Evolutionary conservation across 2,113 vertebrate genomes (phyloP).

Genomic region (Stegostoma tigrinum): DNA sequence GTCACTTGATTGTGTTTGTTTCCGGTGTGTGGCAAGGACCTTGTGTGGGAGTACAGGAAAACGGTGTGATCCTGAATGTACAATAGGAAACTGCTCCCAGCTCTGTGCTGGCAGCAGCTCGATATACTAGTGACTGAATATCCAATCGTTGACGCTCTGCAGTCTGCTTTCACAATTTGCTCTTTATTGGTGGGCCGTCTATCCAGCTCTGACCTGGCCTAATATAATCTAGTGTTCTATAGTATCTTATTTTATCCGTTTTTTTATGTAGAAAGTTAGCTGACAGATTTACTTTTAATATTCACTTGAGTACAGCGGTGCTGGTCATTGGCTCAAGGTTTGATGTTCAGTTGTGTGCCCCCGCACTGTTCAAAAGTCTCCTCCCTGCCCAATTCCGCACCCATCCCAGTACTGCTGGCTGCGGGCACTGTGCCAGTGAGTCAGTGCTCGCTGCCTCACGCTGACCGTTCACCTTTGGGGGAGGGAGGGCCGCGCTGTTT

Average conservation of each 20-base stretch:
- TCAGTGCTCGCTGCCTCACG: no score
- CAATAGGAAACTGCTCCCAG: slow-evolving; percentile 4
- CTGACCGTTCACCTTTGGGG: no score
- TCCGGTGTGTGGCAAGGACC: background rate
- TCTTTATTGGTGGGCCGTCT: background rate
- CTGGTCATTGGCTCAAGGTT: no score
- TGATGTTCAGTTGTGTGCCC: no score
- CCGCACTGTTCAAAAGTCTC: no score
- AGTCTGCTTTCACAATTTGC: background rate
- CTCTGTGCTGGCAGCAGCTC: background rate
- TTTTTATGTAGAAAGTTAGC: background rate
- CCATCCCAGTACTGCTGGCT: no score
- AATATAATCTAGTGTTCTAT: no score
- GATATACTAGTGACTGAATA: background rate
- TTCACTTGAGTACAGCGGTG: no score
- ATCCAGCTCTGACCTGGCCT: background rate
- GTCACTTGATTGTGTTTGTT: background rate
- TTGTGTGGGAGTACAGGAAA: slow-evolving; percentile 6
- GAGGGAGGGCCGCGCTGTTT: no score
- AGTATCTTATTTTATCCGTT: no score
- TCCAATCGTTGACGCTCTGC: background rate
- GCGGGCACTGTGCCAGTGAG: no score
- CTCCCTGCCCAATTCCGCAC: no score
- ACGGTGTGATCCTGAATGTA: background rate
- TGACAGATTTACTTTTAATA: background rate